Evolutionary conservation across 2,113 vertebrate genomes (phyloP).

Genomic region (Epinephelus lanceolatus): DNA sequence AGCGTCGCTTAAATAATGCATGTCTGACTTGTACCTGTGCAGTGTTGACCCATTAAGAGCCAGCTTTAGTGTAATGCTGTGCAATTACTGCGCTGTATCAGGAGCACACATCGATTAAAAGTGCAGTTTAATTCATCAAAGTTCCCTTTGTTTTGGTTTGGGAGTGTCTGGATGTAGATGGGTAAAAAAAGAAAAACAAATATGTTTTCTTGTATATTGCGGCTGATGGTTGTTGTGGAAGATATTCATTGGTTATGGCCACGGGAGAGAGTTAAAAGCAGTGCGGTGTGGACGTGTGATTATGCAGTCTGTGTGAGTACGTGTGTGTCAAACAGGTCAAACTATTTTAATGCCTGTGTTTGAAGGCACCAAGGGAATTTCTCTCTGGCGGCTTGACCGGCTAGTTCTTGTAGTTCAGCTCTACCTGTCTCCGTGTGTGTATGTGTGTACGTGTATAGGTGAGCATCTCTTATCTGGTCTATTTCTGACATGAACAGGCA

Average conservation of each 20-base stretch:
- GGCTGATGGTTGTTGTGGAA: background rate
- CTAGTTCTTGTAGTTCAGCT: constrained; percentile 43
- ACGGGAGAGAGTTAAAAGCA: constrained; percentile 6
- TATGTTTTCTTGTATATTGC: background rate
- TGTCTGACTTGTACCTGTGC: constrained; percentile 64
- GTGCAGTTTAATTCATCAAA: constrained; percentile 33
- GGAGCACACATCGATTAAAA: constrained; percentile 42
- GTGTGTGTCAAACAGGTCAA: constrained; percentile 57
- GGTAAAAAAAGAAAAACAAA: constrained; percentile 15
- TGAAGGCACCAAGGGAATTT: constrained; percentile 40
- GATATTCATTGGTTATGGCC: constrained; percentile 23
- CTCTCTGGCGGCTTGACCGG: constrained; percentile 27
- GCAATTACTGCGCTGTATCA: constrained; percentile 55
- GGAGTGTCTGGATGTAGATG: constrained; percentile 4
- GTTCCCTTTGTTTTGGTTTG: constrained; percentile 32
- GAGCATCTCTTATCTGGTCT: constrained; percentile 58
- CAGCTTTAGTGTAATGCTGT: constrained; percentile 56
- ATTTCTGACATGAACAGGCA: constrained; percentile 56
- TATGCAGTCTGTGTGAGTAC: constrained; percentile 18
- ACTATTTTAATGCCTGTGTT: constrained; percentile 63
- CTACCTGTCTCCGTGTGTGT: constrained; percentile 25
- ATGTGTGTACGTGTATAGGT: constrained; percentile 25
- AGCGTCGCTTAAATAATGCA: constrained; percentile 73
- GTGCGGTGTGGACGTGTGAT: constrained; percentile 31
- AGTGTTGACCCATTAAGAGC: constrained; percentile 60